These are phyloP conservation scores for Rhombomys opimus DNA, from an alignment of 2,113 vertebrate genomes.

Conservation along the genomic window DNA sequence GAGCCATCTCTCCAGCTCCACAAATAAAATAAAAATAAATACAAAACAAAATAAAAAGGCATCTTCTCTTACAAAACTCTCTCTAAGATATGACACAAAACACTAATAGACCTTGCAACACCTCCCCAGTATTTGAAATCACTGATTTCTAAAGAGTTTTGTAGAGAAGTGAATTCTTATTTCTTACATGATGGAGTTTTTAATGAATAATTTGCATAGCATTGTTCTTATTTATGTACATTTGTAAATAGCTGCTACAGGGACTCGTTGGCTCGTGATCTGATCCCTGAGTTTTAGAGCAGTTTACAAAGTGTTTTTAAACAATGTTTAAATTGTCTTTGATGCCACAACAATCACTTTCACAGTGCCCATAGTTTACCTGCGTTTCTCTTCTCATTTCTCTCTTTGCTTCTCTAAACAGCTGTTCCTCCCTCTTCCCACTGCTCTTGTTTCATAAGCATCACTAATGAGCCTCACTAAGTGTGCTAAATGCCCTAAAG, in stretches of 20 bases:
- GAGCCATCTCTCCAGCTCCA: background rate
- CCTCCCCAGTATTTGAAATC: slow-evolving; percentile 31
- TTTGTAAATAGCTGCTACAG: slow-evolving; percentile 52
- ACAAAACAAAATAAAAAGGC: background rate
- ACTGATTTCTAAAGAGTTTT: background rate
- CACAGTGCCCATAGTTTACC: slow-evolving; percentile 79
- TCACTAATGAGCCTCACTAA: slow-evolving; percentile 74
- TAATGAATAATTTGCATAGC: slow-evolving; percentile 61
- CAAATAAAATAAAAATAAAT: background rate
- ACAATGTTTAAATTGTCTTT: slow-evolving; percentile 79
- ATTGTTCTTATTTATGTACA: slow-evolving; percentile 41
- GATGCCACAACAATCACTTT: slow-evolving; percentile 74
- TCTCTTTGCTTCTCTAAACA: slow-evolving; percentile 77
- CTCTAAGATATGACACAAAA: slow-evolving; percentile 13
- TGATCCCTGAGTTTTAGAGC: slow-evolving; percentile 57
- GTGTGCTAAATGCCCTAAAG: slow-evolving; percentile 68
- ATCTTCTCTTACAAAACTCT: background rate
- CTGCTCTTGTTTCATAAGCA: slow-evolving; percentile 79
- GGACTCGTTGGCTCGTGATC: slow-evolving; percentile 70
- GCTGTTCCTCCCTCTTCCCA: slow-evolving; percentile 77
- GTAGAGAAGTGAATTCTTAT: background rate
- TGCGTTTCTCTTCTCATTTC: slow-evolving; percentile 77
- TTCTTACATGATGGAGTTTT: slow-evolving; percentile 23
- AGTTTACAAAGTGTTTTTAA: slow-evolving; percentile 74
- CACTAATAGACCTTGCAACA: background rate